phyloP scores from a whole-genome alignment of 2,888 invertebrate species.

The Metacarcinus magister region DNA sequence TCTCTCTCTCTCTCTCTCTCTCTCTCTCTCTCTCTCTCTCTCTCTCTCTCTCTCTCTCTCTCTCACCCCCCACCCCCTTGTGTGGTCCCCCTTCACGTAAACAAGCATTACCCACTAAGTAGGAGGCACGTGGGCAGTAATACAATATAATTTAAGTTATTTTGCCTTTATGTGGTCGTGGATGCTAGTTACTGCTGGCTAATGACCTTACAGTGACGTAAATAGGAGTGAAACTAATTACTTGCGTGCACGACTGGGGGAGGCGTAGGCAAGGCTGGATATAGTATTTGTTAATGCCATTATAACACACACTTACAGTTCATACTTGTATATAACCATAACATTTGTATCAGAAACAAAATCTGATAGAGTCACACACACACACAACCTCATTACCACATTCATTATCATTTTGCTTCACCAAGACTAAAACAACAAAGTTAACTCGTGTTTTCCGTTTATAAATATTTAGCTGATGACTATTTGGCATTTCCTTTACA shows the following conservation, averaged over 20 bases:
- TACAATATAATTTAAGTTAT: not conserved
- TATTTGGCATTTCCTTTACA: too few relatives aligned
- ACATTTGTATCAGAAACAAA: too few relatives aligned
- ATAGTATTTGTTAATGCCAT: too few relatives aligned
- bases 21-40: constrained; percentile 57
- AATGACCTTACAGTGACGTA: not conserved
- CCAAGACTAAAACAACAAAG: too few relatives aligned
- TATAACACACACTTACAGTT: too few relatives aligned
- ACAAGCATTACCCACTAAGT: not conserved
- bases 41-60: constrained; percentile 63
- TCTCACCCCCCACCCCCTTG: not conserved
- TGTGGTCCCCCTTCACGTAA: not conserved
- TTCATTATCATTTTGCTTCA: too few relatives aligned
- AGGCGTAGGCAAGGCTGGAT: not conserved
- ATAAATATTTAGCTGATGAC: too few relatives aligned
- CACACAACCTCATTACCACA: too few relatives aligned
- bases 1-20: constrained; percentile 55
- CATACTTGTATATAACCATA: too few relatives aligned
- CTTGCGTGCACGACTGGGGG: not conserved
- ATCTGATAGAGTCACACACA: too few relatives aligned
- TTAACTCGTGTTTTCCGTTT: too few relatives aligned
- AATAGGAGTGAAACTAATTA: not conserved
- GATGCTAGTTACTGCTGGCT: not conserved
- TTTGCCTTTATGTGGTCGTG: not conserved
- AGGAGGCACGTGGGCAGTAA: not conserved